Evolutionary conservation across 1,140 invertebrate species (phyloP).

Genomic region (Brachionus sp.): DNA sequence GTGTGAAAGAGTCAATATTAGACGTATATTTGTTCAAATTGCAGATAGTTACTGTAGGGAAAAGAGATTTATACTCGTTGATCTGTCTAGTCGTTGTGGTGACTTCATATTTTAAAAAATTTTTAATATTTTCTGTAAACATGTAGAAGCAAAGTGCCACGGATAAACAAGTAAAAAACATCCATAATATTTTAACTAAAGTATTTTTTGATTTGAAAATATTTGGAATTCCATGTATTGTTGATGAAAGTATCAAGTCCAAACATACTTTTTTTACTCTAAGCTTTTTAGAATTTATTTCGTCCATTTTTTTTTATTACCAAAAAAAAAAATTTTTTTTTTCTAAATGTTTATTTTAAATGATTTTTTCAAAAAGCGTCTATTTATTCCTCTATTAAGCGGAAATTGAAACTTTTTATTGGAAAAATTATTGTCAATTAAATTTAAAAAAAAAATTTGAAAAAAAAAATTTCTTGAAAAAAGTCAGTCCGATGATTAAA

Average conservation of each 20-base stretch:
- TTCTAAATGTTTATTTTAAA: background rate
- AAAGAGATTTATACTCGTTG: background rate
- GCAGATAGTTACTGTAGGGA: background rate
- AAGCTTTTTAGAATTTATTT: background rate
- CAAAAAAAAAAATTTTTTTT: background rate
- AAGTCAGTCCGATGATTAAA: no score
- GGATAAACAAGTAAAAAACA: background rate
- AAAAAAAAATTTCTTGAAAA: no score
- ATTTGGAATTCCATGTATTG: background rate
- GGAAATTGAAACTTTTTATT: background rate
- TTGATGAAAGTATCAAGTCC: background rate
- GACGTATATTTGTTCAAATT: background rate
- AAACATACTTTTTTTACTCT: background rate
- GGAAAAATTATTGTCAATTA: no score
- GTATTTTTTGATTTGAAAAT: background rate
- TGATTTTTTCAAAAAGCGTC: background rate
- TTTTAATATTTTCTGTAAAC: background rate
- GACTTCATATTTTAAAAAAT: background rate
- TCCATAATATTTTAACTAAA: background rate
- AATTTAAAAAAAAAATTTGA: no score
- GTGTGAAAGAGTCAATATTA: background rate
- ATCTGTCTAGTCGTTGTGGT: background rate
- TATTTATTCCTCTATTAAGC: background rate
- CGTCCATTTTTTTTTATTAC: background rate
- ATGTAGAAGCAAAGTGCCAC: background rate